Percentiles rank a stretch among this genome's conserved stretches.
These are phyloP conservation scores for Numida meleagris DNA, from an alignment of 2,113 vertebrate genomes.

Conservation along the genomic window DNA sequence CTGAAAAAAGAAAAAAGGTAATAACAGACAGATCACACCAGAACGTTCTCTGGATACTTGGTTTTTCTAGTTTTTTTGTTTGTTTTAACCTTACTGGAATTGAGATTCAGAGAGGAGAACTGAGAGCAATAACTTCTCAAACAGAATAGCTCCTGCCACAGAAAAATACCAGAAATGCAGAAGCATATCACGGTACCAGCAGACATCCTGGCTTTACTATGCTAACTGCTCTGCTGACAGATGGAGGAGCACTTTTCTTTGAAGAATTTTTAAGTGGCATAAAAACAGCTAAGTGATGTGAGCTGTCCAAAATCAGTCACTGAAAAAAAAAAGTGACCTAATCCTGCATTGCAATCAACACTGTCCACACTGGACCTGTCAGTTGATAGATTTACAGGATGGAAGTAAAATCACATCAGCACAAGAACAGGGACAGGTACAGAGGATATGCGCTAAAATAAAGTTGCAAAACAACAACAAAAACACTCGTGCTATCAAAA, in stretches of 20 bases:
- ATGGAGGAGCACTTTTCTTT: background rate
- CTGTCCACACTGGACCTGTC: background rate
- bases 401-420: background rate
- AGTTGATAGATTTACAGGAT: background rate
- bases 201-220: background rate
- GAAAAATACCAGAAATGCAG: background rate
- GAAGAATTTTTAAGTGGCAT: background rate
- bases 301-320: background rate
- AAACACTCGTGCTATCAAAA: background rate
- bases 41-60: background rate
- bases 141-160: background rate
- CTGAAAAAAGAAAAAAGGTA: background rate
- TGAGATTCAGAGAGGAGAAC: background rate
- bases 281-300: background rate
- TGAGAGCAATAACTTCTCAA: background rate
- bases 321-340: background rate
- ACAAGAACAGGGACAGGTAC: background rate
- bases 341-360: background rate
- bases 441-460: background rate
- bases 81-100: background rate
- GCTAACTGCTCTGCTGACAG: background rate
- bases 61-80: background rate
- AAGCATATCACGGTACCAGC: background rate
- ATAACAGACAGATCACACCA: background rate
- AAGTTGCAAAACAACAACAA: background rate